Base-by-base conservation (phyloP, 1,140 invertebrate genomes). In the Hyphantria cunea region DNA sequence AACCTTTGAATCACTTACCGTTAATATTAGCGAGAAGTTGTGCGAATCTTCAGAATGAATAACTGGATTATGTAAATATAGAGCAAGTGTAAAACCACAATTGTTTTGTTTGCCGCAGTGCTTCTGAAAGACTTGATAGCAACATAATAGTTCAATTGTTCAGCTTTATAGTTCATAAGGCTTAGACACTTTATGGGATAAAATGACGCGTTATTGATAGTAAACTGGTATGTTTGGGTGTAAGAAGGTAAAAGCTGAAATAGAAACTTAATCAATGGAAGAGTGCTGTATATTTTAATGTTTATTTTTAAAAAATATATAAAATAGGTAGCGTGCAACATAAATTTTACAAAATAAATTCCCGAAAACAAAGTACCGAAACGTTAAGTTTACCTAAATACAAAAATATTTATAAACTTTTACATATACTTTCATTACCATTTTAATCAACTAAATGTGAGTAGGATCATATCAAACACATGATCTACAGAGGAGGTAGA, bases 161-260 rank as follows among this genome's bases (percentile, higher is more conserved):
- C 52, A 3, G 34, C 9, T 60, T 69, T 54, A 60, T 61, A 42
- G 55, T 67, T 64, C 61, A 64, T 66, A 60, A 55, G 55, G 59
- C 25, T 73, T 66, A 67, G 53, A 60, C 63, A 60, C 45, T 67
- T 71, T 70, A 73, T 73, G 55, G 44, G 33, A 66, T 74, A 74
- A 74, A 80, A 76, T 78, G 72, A 79, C 60, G 68, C 67, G 72
- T 76, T 78, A 76, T 78, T 78, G 72, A 74, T 82, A 76, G 65
- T 73, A 76, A 76, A 70, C 54, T 62, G 65, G 62, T 58, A 66
- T 72, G 65, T 74, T 75, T 71, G 68, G 66, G 60, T 67, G 64
- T 62, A 32, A 53, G 53, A 48, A 63, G 62, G 68, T 78, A 76
- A 78, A 78, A 78, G 77, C 70, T 61, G 32, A 31, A 53, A 41